Base-by-base conservation (phyloP, 2,888 invertebrate species). In the Hyles lineata region DNA sequence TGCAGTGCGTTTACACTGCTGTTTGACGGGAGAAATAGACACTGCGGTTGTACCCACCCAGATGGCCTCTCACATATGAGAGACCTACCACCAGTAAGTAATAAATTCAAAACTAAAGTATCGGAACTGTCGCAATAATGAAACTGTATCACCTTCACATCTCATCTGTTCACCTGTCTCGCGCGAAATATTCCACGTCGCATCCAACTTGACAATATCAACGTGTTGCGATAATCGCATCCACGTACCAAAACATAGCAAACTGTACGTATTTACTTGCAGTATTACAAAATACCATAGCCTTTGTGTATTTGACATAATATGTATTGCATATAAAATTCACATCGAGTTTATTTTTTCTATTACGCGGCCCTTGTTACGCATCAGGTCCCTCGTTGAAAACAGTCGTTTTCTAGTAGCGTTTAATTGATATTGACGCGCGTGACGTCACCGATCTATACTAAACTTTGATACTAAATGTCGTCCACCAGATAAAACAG, bases 111-210 rank as follows among this genome's bases (percentile, higher is more conserved):
- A 15, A 55, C 3, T 55, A n/a, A n/a, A 55, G 17, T 8, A 19
- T n/a, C 55, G 55, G n/a, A 55, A 55, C 5, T 55, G 55, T 55
- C 17, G n/a, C 55, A n/a, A 19, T 55, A n/a, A n/a, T n/a, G 55
- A 55, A n/a, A 55, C n/a, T n/a, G 55, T 55, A 55, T 55, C 55
- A 3, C 55, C 55, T 55, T 55, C 55, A 55, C 55, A 55, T 55
- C n/a, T 55, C n/a, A n/a, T 55, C 7, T 55, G 55, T 55, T 55
- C n/a, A 55, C 55, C n/a, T 55, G 55, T n/a, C 4, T 55, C 17
- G 17, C 55, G 55, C 55, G 55, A 55, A 19, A 55, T 55, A n/a
- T 55, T 55, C 5, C 55, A n/a, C 55, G 55, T 55, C 55, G 55
- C n/a, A n/a, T 55, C 6, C 35, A 15, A 43, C 15, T 15, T 43